These are phyloP conservation scores for Colossoma macropomum DNA, from an alignment of 2,113 vertebrate species.

Conservation along the genomic window DNA sequence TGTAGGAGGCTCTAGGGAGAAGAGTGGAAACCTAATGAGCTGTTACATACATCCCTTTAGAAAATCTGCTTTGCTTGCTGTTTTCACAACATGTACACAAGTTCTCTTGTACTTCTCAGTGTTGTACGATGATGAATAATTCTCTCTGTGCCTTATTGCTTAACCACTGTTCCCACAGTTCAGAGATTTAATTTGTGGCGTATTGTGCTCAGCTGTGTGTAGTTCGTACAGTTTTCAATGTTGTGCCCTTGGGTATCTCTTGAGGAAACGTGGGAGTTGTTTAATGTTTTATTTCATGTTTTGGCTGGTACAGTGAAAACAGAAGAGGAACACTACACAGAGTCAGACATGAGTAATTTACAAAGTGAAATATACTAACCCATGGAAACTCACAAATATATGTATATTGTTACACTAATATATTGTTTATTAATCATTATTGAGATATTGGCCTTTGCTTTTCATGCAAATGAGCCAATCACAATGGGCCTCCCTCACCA, in stretches of 20 bases:
- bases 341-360: not conserved
- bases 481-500: too few relatives aligned
- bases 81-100: not conserved
- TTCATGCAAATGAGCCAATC: too few relatives aligned
- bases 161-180: not conserved
- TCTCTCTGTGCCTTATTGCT: conserved; percentile 28
- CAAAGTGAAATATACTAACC: not conserved
- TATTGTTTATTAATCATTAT: too few relatives aligned
- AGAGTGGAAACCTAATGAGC: conserved; percentile 9
- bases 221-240: not conserved
- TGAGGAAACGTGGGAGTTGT: not conserved
- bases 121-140: not conserved
- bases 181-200: not conserved
- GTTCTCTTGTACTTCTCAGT: not conserved
- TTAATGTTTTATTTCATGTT: not conserved
- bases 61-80: conserved; percentile 10
- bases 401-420: too few relatives aligned
- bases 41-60: not conserved
- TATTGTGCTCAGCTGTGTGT: not conserved
- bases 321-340: not conserved
- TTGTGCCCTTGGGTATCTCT: not conserved
- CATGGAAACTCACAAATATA: too few relatives aligned
- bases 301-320: not conserved
- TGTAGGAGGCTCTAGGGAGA: not conserved
- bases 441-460: too few relatives aligned